A percentile compares a stretch with the other conserved stretches of the same genome.
Evolutionary conservation across 2,888 invertebrate species (phyloP).

Genomic region (Cylloceria caligata): DNA sequence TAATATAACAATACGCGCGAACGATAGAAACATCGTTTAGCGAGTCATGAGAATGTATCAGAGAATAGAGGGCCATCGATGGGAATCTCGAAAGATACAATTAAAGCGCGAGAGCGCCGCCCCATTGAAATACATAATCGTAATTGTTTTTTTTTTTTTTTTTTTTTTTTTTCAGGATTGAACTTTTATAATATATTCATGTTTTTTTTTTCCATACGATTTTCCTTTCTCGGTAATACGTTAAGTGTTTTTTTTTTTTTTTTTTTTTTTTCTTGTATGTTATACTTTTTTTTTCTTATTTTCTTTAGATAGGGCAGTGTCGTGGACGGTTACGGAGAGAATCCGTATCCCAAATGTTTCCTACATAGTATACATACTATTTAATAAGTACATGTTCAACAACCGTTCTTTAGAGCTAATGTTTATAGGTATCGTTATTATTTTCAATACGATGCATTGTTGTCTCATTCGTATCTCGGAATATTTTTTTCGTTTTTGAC

Average conservation of each 20-base stretch:
- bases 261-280: conserved; percentile 45
- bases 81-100: conserved; percentile 39
- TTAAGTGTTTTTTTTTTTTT: conserved; percentile 31
- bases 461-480: conserved; percentile 40
- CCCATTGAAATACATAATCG: conserved; percentile 40
- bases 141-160: conserved; percentile 51
- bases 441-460: conserved; percentile 74
- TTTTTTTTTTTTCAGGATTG: conserved; percentile 62
- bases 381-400: conserved; percentile 83
- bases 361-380: conserved; percentile 83
- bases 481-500: conserved; percentile 1
- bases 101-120: conserved; percentile 26
- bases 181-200: conserved; percentile 54
- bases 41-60: conserved; percentile 20
- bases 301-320: conserved; percentile 82
- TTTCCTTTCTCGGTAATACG: conserved; percentile 52
- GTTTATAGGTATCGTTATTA: conserved; percentile 75
- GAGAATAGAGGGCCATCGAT: conserved; percentile 40
- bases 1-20: conserved; percentile 53
- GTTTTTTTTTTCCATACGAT: conserved; percentile 34
- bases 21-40: conserved; percentile 37
- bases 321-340: conserved; percentile 83
- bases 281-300: conserved; percentile 63
- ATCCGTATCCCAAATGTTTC: conserved; percentile 82
- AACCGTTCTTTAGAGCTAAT: conserved; percentile 82